Percentiles rank a stretch among this genome's conserved stretches.
These are phyloP conservation scores for Glaucidium brasilianum DNA, from an alignment of 2,113 vertebrate species.

Conservation along the genomic window DNA sequence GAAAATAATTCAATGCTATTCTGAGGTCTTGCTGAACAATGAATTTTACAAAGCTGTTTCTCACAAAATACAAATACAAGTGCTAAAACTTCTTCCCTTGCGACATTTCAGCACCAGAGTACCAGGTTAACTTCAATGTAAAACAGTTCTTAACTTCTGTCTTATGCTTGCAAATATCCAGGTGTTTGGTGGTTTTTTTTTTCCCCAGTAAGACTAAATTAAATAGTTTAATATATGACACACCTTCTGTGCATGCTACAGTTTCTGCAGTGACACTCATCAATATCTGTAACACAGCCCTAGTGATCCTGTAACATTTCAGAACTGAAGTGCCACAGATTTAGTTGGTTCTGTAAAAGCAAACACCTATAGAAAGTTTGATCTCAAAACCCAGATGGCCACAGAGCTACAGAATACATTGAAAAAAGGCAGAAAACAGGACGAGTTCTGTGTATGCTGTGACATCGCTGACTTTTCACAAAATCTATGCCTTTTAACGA, in stretches of 20 bases:
- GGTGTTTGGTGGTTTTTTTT: neutral
- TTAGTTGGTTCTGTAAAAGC: neutral
- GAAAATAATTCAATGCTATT: neutral
- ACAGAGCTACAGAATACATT: neutral
- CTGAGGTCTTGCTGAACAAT: neutral
- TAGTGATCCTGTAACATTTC: neutral
- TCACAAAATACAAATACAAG: neutral
- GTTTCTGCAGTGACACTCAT: neutral
- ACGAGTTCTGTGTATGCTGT: neutral
- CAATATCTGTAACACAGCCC: neutral
- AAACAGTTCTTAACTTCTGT: neutral
- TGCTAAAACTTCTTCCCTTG: neutral
- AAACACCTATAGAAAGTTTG: neutral
- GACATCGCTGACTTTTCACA: neutral
- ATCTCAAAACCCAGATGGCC: neutral
- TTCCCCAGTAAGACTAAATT: neutral
- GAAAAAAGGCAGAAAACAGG: neutral
- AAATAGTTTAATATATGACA: neutral
- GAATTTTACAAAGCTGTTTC: neutral
- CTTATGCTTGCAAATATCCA: neutral
- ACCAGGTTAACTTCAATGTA: neutral
- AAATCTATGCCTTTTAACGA: neutral
- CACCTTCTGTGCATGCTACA: neutral
- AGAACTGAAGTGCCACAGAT: neutral
- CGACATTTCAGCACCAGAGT: neutral